These are phyloP conservation scores for Sakesphorus luctuosus DNA, from an alignment of 2,113 vertebrate genomes.

Conservation along the genomic window DNA sequence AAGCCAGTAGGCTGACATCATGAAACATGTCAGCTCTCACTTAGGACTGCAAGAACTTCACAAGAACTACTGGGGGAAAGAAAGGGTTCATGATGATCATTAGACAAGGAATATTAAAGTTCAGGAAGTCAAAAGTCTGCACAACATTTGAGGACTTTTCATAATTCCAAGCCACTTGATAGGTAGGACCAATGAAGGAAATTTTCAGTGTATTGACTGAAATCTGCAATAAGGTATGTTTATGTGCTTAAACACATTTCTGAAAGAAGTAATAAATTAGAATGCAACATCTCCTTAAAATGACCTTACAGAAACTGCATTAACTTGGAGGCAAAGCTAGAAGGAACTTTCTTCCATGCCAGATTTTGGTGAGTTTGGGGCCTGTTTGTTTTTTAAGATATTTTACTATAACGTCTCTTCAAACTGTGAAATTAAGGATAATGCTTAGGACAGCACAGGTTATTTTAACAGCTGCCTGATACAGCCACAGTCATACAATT, in stretches of 20 bases:
- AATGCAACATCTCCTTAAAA: neutral
- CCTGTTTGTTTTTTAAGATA: neutral
- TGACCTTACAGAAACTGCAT: fast-evolving
- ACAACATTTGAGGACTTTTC: neutral
- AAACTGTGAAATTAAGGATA: neutral
- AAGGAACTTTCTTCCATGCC: neutral
- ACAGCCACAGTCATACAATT: neutral
- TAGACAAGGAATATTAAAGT: neutral
- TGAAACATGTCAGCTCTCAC: neutral
- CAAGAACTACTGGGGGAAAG: neutral
- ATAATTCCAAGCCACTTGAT: neutral
- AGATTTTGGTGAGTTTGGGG: neutral
- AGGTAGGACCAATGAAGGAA: neutral
- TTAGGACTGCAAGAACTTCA: neutral
- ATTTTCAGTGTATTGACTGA: neutral
- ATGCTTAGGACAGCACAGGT: neutral
- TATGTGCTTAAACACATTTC: neutral
- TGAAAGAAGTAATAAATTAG: neutral
- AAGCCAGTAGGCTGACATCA: neutral
- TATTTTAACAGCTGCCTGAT: neutral
- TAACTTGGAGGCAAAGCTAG: neutral
- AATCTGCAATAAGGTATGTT: neutral
- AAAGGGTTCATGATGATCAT: neutral
- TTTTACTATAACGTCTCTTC: neutral
- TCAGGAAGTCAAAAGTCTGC: neutral